phyloP scores from a whole-genome alignment of 2,888 invertebrate genomes.

The Parochlus steinenii region DNA sequence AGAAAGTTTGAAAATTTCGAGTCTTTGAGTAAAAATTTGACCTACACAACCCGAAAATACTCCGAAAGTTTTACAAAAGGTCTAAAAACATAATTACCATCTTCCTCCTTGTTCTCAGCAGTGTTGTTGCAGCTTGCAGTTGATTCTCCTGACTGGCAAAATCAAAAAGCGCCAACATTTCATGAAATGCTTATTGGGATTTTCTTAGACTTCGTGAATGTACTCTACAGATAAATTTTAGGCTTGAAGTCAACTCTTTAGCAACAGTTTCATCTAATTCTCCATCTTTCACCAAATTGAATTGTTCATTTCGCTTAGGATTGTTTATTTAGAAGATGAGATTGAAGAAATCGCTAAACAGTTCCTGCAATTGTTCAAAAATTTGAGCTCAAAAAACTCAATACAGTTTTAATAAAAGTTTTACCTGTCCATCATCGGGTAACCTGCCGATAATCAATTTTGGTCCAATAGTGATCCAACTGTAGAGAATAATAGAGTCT shows the following conservation, averaged over 20 bases:
- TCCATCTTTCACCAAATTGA: conserved; percentile 21
- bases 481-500: no score
- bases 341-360: conserved; percentile 21
- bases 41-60: no score
- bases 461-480: no score
- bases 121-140: conserved; percentile 32
- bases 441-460: no score
- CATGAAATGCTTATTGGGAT: conserved; percentile 39
- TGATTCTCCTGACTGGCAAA: conserved; percentile 52
- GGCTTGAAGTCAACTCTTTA: conserved; percentile 37
- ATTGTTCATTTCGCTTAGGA: conserved; percentile 23
- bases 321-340: conserved; percentile 2
- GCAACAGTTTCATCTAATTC: conserved; percentile 33
- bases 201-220: conserved; percentile 36
- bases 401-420: conserved; percentile 52
- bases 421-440: no score
- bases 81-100: no score
- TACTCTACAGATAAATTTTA: conserved; percentile 43
- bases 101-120: conserved; percentile 27
- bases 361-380: conserved; percentile 43
- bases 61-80: no score
- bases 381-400: conserved; percentile 38
- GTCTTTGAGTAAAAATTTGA: no score
- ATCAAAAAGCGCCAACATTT: conserved; percentile 54
- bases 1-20: no score